Base-by-base conservation (phyloP, 2,888 invertebrate species). In the Labia minor region DNA sequence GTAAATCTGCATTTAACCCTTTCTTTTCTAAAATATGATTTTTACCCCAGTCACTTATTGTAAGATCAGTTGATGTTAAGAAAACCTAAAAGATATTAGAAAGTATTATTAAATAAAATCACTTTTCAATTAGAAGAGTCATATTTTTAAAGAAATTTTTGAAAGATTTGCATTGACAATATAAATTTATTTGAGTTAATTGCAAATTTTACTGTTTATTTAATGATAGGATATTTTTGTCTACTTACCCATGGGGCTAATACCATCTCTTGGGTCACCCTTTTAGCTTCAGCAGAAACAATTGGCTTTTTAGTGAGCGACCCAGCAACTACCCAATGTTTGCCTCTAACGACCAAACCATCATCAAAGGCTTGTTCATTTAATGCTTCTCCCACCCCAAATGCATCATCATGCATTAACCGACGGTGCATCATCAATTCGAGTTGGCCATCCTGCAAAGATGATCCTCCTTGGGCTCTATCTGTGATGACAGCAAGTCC, bases 311-410 rank as follows among this genome's bases (percentile, higher is more conserved):
- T 71, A 21, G 65, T 72, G 70, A 61, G 73, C 4, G 76, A 76
- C 1, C 82, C 82, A 4, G 79, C 72, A 63, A 83, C 66, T 1
- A 86, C 21, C 71, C 83, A 85, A 72, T 90, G 88, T 18, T 81
- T 84, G 0, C 92, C 91, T 68, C 86, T 79, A 0, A 83, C 87
- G 0, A 90, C 84, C 0, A 92, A 74, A 0, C 92, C 92, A 69
- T 77, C 74, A 0, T 85, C 87, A 67, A 79, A 86, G 0, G 84
- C 87, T 0, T 82, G 82, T 78, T 99, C 98, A 73, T 95, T 91
- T 0, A 98, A 77, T 0, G 95, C 86, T 78, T 98, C 97, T 0
- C 83, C 90, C 0, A 98, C 96, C 0, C 98, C 98, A 73, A 94
- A 93, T 0, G 87, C 89, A 75, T 99, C 98, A 72, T 99, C 98